Evolutionary conservation across 2,113 vertebrate genomes (phyloP).

Genomic region (Cynoglossus semilaevis): DNA sequence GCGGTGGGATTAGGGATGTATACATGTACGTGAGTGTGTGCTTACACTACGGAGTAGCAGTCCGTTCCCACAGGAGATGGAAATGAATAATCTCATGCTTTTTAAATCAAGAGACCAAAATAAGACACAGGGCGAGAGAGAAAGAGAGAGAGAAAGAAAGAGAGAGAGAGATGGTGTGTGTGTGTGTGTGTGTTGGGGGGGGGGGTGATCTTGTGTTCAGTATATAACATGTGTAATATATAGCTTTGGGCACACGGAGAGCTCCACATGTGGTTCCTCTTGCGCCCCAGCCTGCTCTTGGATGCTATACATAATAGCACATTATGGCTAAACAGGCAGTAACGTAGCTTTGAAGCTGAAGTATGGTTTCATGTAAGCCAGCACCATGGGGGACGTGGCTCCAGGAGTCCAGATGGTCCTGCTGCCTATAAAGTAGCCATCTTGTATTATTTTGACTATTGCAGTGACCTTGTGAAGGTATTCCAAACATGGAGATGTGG

Average conservation of each 20-base stretch:
- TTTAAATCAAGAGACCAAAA: conserved; percentile 40
- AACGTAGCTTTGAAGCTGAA: conserved; percentile 63
- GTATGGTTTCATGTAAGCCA: conserved; percentile 55
- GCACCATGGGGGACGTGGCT: conserved; percentile 38
- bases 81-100: conserved; percentile 63
- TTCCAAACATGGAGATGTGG: conserved; percentile 19
- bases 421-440: conserved; percentile 25
- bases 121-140: conserved; percentile 23
- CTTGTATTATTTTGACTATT: conserved; percentile 18
- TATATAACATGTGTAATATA: conserved; percentile 65
- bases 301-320: conserved; percentile 65
- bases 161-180: conserved; percentile 5
- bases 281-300: conserved; percentile 50
- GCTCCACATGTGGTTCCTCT: conserved; percentile 68
- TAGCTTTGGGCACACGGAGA: conserved; percentile 48
- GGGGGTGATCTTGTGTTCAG: conserved; percentile 27
- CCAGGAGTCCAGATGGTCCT: conserved; percentile 38
- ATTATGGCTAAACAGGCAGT: conserved; percentile 67
- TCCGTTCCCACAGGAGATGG: conserved; percentile 35
- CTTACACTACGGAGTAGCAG: conserved; percentile 17
- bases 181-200: background rate
- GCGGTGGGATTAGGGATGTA: background rate
- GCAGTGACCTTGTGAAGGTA: conserved; percentile 19
- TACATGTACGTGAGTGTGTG: background rate
- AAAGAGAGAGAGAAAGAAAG: conserved; percentile 18